Conservation (phyloP, 2,113 vertebrate species). For the Silurus asotus region DNA sequence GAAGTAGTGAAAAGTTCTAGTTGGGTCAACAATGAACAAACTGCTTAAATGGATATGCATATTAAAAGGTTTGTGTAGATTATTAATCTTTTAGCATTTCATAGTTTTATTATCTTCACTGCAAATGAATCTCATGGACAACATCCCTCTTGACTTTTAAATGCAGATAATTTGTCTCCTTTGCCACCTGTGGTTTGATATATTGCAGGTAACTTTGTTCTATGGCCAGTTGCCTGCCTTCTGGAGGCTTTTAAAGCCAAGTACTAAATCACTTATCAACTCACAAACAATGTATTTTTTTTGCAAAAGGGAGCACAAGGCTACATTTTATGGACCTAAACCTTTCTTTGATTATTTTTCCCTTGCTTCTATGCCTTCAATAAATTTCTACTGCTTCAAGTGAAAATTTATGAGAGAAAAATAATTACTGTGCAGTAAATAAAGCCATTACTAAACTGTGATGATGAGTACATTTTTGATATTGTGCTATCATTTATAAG, state of each 20-base stretch:
- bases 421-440: slow-evolving; percentile 58
- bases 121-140: slow-evolving; percentile 19
- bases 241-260: slow-evolving; percentile 53
- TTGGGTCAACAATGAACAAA: neutral
- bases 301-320: slow-evolving; percentile 12
- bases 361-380: slow-evolving; percentile 37
- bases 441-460: slow-evolving; percentile 45
- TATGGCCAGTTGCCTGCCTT: slow-evolving; percentile 36
- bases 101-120: slow-evolving; percentile 22
- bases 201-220: slow-evolving; percentile 43
- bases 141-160: slow-evolving; percentile 45
- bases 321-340: slow-evolving; percentile 11
- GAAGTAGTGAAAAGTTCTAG: neutral
- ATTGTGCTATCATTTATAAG: slow-evolving; percentile 56
- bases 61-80: slow-evolving; percentile 28
- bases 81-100: slow-evolving; percentile 51
- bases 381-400: slow-evolving; percentile 3
- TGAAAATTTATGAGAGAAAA: slow-evolving; percentile 39
- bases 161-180: slow-evolving; percentile 55
- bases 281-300: slow-evolving; percentile 25
- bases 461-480: slow-evolving; percentile 62
- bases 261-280: slow-evolving; percentile 55
- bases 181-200: slow-evolving; percentile 49
- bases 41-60: slow-evolving; percentile 10
- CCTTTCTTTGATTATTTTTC: neutral